Evolutionary conservation across 2,113 vertebrate species (phyloP), one percentile per base, ranked within the genome.

Genomic region (Vicugna pacos): DNA sequence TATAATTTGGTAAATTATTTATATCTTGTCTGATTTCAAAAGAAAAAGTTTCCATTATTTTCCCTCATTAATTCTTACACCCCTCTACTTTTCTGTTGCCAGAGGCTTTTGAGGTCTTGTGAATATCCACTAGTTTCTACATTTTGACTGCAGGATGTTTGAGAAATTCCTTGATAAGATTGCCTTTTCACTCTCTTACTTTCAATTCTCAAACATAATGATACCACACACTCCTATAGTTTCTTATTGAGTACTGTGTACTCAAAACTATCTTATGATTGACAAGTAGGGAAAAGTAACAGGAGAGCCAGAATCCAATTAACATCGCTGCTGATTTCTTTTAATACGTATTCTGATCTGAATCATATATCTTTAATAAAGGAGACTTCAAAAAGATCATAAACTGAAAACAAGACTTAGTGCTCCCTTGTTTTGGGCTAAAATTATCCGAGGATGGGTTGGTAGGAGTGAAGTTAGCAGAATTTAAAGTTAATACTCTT

Each of bases 21-120:
- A 50, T 69, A 62, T 56, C 9, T 32, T 95, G 35, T 20, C 28
- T 60, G 28, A 86, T 94, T 95, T 97, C 65, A 81, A 54, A 94
- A 95, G 73, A 89, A 96, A 94, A 75, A 2, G 32, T 28, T 73
- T 85, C 50, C 30, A 48, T 81, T n/a, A 77, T 91, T 12, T 77
- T 72, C 42, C 50, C 52, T 85, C 30, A 89, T 80, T 62, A 75
- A 89, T 73, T 86, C 64, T 58, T 52, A 67, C 5, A 76, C 0
- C 56, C 24, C 58, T 90, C 48, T 62, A 88, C 62, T 83, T 86
- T 73, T 76, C 10, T 17, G 10, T 38, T 69, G 46, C 60, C 52
- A 91, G 19, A 62, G 26, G 9, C 26, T 58, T 83, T 19, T 48
- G 67, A 82, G 24, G 35, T 90, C 56, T 80, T 46, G n/a, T 20